Percentiles rank a stretch among this genome's conserved stretches.
These are phyloP conservation scores for Hippasteria phrygiana DNA, from an alignment of 53 echinoderm and acorn worm genomes.

Conservation along the genomic window DNA sequence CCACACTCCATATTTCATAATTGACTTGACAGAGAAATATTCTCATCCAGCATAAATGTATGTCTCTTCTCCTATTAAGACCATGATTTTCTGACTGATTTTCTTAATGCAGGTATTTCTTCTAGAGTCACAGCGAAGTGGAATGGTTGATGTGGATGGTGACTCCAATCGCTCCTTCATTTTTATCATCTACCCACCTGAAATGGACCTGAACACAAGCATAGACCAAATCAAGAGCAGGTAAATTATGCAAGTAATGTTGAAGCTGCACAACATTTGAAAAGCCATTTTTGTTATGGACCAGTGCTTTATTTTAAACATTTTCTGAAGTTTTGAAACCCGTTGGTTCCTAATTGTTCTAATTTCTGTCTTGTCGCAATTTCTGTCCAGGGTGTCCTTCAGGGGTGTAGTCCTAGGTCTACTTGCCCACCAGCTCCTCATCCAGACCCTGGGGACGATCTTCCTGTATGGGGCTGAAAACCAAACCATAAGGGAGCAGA, in stretches of 20 bases:
- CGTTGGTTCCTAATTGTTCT: not conserved
- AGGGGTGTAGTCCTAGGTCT: slow-evolving; percentile 93
- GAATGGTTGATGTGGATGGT: slow-evolving; percentile 72
- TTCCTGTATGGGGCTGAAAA: slow-evolving; percentile 95
- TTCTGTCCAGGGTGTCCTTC: slow-evolving; percentile 83
- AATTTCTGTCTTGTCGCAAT: not conserved
- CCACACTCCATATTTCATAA: too few species aligned
- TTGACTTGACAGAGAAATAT: too few species aligned
- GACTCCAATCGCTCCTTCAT: slow-evolving; percentile 92
- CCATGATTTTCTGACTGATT: not conserved
- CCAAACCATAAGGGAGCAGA: slow-evolving; percentile 80
- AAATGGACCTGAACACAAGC: slow-evolving; percentile 85
- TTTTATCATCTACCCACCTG: slow-evolving; percentile 98
- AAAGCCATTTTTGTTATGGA: not conserved
- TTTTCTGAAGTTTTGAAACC: not conserved
- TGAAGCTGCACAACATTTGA: not conserved
- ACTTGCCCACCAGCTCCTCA: slow-evolving; percentile 92
- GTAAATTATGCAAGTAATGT: slow-evolving; percentile 51
- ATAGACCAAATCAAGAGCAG: slow-evolving; percentile 96
- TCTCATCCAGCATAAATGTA: too few species aligned
- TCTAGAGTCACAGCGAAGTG: slow-evolving; percentile 86
- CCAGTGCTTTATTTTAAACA: not conserved
- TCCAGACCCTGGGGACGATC: slow-evolving; percentile 97
- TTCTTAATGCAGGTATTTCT: slow-evolving; percentile 83
- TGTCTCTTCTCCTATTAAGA: too few species aligned